Evolutionary conservation across 2,113 vertebrate genomes (phyloP).

Genomic region (Otis tarda): DNA sequence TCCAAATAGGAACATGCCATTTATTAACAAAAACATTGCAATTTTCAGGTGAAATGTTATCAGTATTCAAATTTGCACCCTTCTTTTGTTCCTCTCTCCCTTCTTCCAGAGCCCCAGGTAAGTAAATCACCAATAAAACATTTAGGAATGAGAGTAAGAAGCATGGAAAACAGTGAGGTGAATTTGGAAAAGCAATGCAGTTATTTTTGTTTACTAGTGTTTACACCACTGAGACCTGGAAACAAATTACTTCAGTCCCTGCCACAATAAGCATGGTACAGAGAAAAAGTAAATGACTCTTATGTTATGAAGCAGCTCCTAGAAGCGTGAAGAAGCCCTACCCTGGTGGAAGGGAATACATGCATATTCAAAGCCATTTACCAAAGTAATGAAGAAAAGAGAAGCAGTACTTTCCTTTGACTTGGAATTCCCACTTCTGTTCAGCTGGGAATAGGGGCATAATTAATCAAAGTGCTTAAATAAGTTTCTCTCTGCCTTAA

Average conservation of each 20-base stretch:
- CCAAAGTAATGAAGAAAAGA: neutral
- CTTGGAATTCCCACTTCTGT: constrained; percentile 29
- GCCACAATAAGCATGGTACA: neutral
- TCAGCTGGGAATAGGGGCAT: neutral
- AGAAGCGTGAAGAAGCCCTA: neutral
- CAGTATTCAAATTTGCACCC: neutral
- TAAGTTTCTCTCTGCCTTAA: constrained; percentile 37
- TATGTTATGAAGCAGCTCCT: neutral
- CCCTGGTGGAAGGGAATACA: neutral
- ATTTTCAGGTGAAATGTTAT: neutral
- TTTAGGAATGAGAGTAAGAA: neutral
- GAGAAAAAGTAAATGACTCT: neutral
- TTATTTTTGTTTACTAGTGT: neutral
- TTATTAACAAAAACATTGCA: neutral
- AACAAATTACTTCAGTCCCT: neutral
- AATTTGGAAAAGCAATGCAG: neutral
- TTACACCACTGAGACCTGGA: neutral
- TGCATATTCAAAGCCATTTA: neutral
- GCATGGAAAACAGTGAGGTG: neutral
- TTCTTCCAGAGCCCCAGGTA: neutral
- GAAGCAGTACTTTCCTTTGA: neutral
- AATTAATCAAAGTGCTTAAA: constrained; percentile 35
- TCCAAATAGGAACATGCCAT: neutral
- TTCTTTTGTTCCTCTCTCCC: neutral
- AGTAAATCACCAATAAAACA: neutral